Conservation (phyloP, 1,140 invertebrate species). For the Drosophila insularis region DNA sequence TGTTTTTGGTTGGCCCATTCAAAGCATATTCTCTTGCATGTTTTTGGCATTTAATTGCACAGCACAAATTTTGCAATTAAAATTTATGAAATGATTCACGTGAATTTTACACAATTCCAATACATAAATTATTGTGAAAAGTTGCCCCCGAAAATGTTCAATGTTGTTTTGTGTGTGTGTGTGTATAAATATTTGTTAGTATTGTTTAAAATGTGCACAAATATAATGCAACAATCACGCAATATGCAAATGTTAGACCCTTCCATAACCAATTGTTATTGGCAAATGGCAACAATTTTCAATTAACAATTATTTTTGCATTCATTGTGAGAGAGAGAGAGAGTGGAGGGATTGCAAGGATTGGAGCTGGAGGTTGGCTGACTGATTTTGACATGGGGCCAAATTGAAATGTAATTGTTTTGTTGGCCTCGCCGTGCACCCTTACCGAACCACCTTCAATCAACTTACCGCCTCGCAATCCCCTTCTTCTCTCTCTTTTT, state of each 20-base stretch:
- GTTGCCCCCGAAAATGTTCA: conserved; percentile 7
- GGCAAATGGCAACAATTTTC: conserved; percentile 65
- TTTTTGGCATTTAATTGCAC: conserved; percentile 67
- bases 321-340: neutral
- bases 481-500: neutral
- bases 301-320: conserved; percentile 67
- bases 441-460: too few species aligned
- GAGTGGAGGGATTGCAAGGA: neutral
- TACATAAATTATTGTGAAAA: conserved; percentile 71
- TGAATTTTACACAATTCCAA: conserved; percentile 5
- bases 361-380: conserved; percentile 27
- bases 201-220: conserved; percentile 71
- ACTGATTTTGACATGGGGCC: conserved; percentile 70
- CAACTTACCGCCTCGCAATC: neutral
- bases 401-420: conserved; percentile 81
- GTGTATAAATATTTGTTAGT: conserved; percentile 47
- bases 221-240: conserved; percentile 50
- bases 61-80: conserved; percentile 66
- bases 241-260: conserved; percentile 38
- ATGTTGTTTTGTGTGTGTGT: neutral
- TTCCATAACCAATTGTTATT: conserved; percentile 16
- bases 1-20: neutral
- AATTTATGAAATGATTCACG: conserved; percentile 66
- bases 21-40: conserved; percentile 21
- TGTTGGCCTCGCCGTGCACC: conserved; percentile 27